Evolutionary conservation across 2,888 invertebrate species (phyloP), one percentile per base, ranked within the genome.

Genomic region (Eulithis testata): DNA sequence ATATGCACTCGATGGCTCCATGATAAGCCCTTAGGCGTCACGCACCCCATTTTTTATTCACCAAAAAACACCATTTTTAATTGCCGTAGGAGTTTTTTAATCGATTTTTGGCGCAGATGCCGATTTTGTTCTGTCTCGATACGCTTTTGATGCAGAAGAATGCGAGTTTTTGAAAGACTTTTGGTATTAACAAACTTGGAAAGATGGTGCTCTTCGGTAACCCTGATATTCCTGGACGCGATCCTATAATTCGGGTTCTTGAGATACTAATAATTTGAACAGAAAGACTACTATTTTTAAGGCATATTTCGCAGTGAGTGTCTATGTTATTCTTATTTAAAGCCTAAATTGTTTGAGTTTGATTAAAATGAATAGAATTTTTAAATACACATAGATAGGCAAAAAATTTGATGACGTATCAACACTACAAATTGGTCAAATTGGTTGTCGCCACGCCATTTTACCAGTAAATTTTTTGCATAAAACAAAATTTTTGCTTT

Each of bases 21-120:
- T 66, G 85, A 85, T 86, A 87, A 85, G 80, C 73, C 90, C 81
- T 55, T 63, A 56, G 88, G 91, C 88, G 81, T 82, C 81, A 80
- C 78, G 77, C 70, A 74, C 75, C 73, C 68, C 76, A 77, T 81
- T 81, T 80, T 78, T 75, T 78, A 70, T 73, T 71, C 37, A 55
- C 43, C 51, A 51, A 63, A 66, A 63, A 63, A 73, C 81, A 76
- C 78, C 79, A 77, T 78, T 88, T 89, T 89, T 91, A 91, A 91
- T 91, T 90, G 88, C 88, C 81, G 79, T 75, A 82, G 81, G 82
- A 85, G 82, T 85, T 87, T 61, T 60, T 66, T 58, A 63, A 71
- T 71, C 61, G 72, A 73, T 77, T 77, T 68, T 66, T 73, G 70
- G 63, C 68, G 74, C 75, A 76, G 70, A 72, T 70, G 73, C 72